phyloP scores from a whole-genome alignment of 2,113 vertebrate species.

The Eolophus roseicapilla region DNA sequence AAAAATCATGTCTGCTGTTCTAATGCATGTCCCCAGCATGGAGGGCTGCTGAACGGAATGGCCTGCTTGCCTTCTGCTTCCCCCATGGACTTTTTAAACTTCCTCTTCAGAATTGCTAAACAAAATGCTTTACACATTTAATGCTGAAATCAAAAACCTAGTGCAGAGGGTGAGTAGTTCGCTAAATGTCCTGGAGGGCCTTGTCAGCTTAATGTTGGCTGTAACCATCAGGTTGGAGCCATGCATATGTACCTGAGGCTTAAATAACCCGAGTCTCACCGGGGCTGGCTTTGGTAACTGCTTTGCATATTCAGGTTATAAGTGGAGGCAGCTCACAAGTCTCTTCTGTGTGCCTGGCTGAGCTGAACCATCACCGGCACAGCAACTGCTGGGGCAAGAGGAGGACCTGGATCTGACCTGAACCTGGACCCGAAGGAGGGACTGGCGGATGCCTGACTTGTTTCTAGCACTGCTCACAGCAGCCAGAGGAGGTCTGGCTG shows the following conservation, averaged over 20 bases:
- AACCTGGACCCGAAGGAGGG: neutral
- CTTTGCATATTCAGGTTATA: neutral
- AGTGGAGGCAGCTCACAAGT: neutral
- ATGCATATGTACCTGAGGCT: neutral
- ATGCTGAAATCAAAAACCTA: neutral
- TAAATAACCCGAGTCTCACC: neutral
- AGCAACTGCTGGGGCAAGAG: accelerated
- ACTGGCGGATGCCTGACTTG: neutral
- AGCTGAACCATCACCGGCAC: accelerated
- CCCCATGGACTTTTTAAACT: neutral
- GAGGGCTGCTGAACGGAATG: neutral
- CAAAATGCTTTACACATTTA: neutral
- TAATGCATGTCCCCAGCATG: neutral
- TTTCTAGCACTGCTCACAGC: neutral
- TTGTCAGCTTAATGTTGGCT: neutral
- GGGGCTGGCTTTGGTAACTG: neutral
- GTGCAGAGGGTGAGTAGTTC: neutral
- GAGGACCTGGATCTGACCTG: neutral
- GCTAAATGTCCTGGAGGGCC: neutral
- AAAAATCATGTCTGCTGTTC: neutral
- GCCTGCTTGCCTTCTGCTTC: neutral
- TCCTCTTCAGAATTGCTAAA: neutral
- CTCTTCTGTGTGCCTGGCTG: accelerated
- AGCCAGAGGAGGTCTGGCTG: accelerated
- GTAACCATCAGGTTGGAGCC: constrained; percentile 24